Percentiles rank a stretch among this genome's conserved stretches.
phyloP scores from a whole-genome alignment of 2,113 vertebrate genomes.

The Hyperoodon ampullatus region DNA sequence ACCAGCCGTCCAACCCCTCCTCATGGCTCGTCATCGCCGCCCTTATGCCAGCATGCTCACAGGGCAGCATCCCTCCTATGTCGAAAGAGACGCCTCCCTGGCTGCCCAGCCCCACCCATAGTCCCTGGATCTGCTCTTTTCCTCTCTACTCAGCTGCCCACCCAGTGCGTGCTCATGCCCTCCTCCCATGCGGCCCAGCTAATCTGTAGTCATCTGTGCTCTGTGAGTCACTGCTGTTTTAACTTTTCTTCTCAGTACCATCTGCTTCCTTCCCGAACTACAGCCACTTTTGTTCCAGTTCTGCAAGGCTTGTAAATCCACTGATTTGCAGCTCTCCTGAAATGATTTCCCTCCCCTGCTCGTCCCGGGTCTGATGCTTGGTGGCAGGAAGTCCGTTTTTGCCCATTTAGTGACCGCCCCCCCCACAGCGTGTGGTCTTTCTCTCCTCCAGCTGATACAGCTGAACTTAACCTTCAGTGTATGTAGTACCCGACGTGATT shows the following conservation, averaged over 20 bases:
- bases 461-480: not conserved
- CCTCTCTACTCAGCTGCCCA: not conserved
- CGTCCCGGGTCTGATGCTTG: not conserved
- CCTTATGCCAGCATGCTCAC: fast-evolving
- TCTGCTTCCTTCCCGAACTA: not conserved
- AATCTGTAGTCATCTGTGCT: not conserved
- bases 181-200: fast-evolving
- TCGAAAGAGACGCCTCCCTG: not conserved
- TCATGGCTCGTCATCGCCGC: not conserved
- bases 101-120: fast-evolving
- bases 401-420: not conserved
- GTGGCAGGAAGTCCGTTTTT: not conserved
- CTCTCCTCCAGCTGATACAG: not conserved
- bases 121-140: not conserved
- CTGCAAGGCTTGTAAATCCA: not conserved
- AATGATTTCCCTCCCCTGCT: not conserved
- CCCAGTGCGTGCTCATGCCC: not conserved
- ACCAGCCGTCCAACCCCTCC: not conserved
- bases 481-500: not conserved
- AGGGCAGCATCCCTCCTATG: not conserved
- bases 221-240: not conserved
- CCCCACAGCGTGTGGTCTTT: not conserved
- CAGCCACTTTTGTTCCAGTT: not conserved
- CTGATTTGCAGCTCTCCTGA: not conserved
- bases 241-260: not conserved